Percentiles rank a stretch among this genome's conserved stretches.
Evolutionary conservation across 2,797 vertebrate genomes (phyloP).

Genomic region (Enteromius viviparus): DNA sequence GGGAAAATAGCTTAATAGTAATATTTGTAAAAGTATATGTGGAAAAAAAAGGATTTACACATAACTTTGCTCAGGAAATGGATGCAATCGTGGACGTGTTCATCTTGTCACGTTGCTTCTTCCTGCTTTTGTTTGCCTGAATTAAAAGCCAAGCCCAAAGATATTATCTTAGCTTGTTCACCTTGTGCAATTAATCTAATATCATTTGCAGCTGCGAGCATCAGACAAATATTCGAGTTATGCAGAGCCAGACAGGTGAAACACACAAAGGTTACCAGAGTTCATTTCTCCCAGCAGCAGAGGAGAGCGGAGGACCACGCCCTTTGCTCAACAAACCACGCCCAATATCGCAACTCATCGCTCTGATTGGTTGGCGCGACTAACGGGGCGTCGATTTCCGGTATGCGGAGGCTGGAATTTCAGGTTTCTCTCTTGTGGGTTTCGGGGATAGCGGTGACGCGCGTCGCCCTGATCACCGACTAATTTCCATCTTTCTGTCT

Average conservation of each 20-base stretch:
- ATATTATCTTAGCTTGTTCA: not conserved
- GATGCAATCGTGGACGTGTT: not conserved
- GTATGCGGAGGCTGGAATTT: conserved; percentile 67
- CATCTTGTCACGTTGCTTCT: not conserved
- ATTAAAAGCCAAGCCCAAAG: not conserved
- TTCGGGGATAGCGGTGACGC: conserved; percentile 55
- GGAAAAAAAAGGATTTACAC: not conserved
- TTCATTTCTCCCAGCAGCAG: conserved; percentile 33
- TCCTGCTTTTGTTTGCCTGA: not conserved
- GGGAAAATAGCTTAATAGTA: not conserved
- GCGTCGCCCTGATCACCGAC: conserved; percentile 59
- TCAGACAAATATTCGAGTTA: conserved; percentile 1
- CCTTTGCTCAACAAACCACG: conserved; percentile 26
- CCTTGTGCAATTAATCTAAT: not conserved
- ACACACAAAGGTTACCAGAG: conserved; percentile 50
- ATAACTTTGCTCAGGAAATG: not conserved
- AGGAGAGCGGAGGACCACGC: conserved; percentile 42
- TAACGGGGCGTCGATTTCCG: conserved; percentile 73
- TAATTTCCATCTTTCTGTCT: conserved; percentile 64
- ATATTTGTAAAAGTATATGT: not conserved
- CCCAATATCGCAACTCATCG: not conserved
- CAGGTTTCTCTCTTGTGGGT: conserved; percentile 60
- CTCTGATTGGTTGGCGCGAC: conserved; percentile 54
- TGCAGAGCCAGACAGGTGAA: conserved; percentile 19
- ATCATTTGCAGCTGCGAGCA: not conserved